Evolutionary conservation across 2,113 vertebrate genomes (phyloP).

Genomic region (Anarrhichthys ocellatus): DNA sequence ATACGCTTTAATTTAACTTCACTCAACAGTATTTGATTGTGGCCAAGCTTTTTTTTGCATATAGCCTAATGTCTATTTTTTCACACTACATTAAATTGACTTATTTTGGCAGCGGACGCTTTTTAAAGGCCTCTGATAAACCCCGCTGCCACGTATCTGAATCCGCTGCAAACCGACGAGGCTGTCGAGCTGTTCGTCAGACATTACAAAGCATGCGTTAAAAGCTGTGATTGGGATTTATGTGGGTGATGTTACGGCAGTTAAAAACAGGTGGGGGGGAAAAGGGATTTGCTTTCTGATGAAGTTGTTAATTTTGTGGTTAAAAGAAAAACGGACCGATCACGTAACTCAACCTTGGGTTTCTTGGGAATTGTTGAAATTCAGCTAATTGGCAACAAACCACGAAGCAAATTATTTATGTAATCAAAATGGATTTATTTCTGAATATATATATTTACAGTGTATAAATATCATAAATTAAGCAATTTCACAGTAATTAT

Average conservation of each 20-base stretch:
- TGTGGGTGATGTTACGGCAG: constrained; percentile 55
- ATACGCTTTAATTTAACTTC: neutral
- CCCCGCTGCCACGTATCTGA: neutral
- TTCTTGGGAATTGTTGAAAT: constrained; percentile 4
- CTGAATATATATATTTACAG: constrained; percentile 83
- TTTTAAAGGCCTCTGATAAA: neutral
- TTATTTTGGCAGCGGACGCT: neutral
- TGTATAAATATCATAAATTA: constrained; percentile 89
- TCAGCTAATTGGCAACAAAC: constrained; percentile 79
- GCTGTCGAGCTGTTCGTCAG: neutral
- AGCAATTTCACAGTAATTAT: constrained; percentile 84
- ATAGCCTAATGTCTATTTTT: neutral
- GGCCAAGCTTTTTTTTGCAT: neutral
- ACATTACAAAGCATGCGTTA: constrained; percentile 22
- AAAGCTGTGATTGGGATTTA: constrained; percentile 55
- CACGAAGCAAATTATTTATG: constrained; percentile 86
- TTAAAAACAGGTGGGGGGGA: neutral
- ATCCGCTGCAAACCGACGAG: neutral
- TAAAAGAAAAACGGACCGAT: neutral
- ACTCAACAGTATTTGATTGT: neutral
- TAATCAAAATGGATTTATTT: constrained; percentile 91
- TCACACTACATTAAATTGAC: neutral
- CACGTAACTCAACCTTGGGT: neutral
- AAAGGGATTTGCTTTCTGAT: constrained; percentile 6
- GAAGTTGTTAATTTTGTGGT: constrained; percentile 40